Conservation (phyloP, 2,113 vertebrate species). For the Danionella cerebrum region DNA sequence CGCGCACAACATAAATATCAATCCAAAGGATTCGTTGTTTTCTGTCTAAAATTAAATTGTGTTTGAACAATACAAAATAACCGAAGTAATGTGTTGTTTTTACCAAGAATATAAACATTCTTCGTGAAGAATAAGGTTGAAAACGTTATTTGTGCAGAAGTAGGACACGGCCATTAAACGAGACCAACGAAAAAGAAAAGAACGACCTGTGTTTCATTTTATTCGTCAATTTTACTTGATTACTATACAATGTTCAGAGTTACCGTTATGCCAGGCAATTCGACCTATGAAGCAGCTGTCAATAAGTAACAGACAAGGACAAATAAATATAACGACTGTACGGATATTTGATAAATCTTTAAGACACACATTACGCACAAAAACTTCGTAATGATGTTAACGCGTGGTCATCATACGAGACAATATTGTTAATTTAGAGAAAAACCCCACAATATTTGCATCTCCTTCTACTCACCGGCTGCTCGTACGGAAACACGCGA, state of each 20-base stretch:
- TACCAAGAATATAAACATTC: too few species aligned
- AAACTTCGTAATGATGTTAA: too few species aligned
- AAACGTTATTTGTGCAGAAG: not conserved
- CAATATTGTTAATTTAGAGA: too few species aligned
- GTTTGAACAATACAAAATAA: not conserved
- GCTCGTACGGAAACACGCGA: constrained; percentile 12
- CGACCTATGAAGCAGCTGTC: too few species aligned
- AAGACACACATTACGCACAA: too few species aligned
- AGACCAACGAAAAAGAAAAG: not conserved
- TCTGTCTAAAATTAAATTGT: too few species aligned
- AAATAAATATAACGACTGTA: not conserved
- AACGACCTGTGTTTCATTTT: too few species aligned
- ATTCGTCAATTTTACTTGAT: too few species aligned
- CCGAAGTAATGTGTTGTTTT: not conserved
- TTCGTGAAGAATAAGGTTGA: too few species aligned
- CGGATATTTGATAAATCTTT: not conserved
- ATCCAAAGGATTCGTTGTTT: too few species aligned
- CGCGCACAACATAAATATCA: not conserved
- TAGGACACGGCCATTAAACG: not conserved
- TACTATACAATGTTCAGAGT: too few species aligned
- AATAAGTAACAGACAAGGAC: not conserved
- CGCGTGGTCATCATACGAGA: not conserved
- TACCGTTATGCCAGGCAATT: too few species aligned
- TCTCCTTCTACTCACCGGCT: not conserved
- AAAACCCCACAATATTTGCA: not conserved